phyloP scores from a whole-genome alignment of 2,888 invertebrate species.

The Melanotus villosus region DNA sequence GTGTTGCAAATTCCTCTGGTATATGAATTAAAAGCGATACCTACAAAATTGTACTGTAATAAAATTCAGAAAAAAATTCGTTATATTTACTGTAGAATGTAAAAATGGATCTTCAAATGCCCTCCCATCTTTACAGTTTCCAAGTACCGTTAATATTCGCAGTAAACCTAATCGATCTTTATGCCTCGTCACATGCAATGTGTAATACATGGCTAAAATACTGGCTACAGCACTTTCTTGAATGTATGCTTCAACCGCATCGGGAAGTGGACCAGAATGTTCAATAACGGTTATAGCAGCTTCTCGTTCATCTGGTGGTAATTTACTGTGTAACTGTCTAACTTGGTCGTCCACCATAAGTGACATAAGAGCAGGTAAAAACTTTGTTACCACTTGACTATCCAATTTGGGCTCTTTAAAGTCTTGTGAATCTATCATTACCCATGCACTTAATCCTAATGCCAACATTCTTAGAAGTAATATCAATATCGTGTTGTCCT shows the following conservation, averaged over 20 bases:
- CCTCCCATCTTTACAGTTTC: constrained; percentile 91
- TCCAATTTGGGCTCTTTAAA: constrained; percentile 97
- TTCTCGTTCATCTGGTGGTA: constrained; percentile 94
- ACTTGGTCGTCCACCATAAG: constrained; percentile 93
- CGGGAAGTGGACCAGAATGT: constrained; percentile 93
- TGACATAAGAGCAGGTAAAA: constrained; percentile 93
- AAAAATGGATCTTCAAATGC: constrained; percentile 96
- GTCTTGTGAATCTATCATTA: constrained; percentile 96
- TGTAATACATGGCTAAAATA: constrained; percentile 95
- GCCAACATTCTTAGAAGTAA: constrained; percentile 92
- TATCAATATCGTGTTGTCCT: constrained; percentile 91
- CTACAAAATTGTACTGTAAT: constrained; percentile 57
- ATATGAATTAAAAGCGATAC: constrained; percentile 87
- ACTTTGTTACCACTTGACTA: constrained; percentile 93
- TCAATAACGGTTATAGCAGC: constrained; percentile 94
- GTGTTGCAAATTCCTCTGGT: constrained; percentile 92
- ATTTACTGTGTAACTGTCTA: constrained; percentile 83
- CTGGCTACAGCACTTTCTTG: constrained; percentile 93
- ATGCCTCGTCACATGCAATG: constrained; percentile 87
- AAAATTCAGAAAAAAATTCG: too few relatives aligned
- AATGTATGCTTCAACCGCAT: constrained; percentile 93
- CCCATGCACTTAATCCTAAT: constrained; percentile 94
- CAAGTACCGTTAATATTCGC: constrained; percentile 90
- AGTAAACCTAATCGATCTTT: constrained; percentile 86
- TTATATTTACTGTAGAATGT: constrained; percentile 86